Evolutionary conservation across 1,140 invertebrate species (phyloP), one percentile per base, ranked within the genome.

Genomic region (Pantala flavescens): DNA sequence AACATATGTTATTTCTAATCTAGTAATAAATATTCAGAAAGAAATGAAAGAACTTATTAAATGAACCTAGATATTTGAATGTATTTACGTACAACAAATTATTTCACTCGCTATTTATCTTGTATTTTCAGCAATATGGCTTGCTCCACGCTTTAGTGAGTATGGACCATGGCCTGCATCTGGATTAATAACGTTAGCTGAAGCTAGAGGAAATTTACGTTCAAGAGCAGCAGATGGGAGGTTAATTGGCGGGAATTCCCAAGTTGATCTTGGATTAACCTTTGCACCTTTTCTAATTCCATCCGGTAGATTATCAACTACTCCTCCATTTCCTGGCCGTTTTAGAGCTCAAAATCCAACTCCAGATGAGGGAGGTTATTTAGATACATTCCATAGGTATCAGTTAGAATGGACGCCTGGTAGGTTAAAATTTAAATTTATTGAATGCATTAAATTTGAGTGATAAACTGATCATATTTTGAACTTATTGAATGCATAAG

Each of bases 361-460:
- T 24, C 7, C 23, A 0, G 74, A 43, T 16, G 73, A 43, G 2
- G 43, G n/a, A 11, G 74, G 74, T 19, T 75, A 23, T 63, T 14
- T 83, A 0, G 81, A 87, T 72, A 82, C 85, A n/a, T 91, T 87
- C 78, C 89, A 90, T 74, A 80, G 82, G 0, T 91, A 88, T 77
- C 82, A 82, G 1, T 76, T 90, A 0, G 80, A 83, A 14, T 91
- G 90, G 90, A 84, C 81, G 71, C 85, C 85, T 78, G 84, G 86
- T 87, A 81, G 77, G 75, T 63, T 43, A 72, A 28, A 36, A n/a
- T n/a, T n/a, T n/a, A n/a, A n/a, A n/a, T n/a, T n/a, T n/a, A n/a
- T n/a, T n/a, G n/a, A n/a, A n/a, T n/a, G n/a, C n/a, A n/a, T n/a
- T n/a, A n/a, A n/a, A n/a, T n/a, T n/a, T n/a, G n/a, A n/a, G n/a